Evolutionary conservation across 2,888 invertebrate genomes (phyloP).

Genomic region (Chymomyza fuscimana): DNA sequence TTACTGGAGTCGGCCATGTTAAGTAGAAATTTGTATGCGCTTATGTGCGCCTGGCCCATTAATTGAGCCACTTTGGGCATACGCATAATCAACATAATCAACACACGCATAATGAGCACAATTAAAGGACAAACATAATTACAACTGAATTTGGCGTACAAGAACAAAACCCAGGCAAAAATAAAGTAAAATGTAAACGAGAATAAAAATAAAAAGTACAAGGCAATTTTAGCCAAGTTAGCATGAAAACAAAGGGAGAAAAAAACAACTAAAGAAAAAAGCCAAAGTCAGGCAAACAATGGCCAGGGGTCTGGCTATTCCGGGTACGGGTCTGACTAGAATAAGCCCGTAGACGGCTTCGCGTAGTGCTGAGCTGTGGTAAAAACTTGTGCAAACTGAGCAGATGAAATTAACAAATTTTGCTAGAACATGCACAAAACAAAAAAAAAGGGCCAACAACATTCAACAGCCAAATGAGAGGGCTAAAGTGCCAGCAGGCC

Average conservation of each 20-base stretch:
- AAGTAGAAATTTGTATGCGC: slow-evolving; percentile 23
- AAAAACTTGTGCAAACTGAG: slow-evolving; percentile 61
- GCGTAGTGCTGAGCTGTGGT: slow-evolving; percentile 5
- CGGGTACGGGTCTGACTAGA: slow-evolving; percentile 30
- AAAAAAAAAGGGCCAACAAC: background rate
- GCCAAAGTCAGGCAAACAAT: background rate
- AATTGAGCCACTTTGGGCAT: slow-evolving; percentile 70
- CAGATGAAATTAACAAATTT: slow-evolving; percentile 72
- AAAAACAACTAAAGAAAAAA: slow-evolving; percentile 18
- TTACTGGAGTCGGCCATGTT: background rate
- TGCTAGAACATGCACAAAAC: slow-evolving; percentile 62
- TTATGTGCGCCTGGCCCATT: slow-evolving; percentile 44
- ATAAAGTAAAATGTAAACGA: slow-evolving; percentile 1
- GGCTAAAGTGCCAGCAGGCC: background rate
- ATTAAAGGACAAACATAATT: slow-evolving; percentile 73
- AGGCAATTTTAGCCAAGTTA: slow-evolving; percentile 13
- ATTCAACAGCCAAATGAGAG: background rate
- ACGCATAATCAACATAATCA: slow-evolving; percentile 51
- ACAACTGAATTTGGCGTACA: slow-evolving; percentile 45
- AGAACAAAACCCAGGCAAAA: slow-evolving; percentile 13
- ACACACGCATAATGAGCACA: slow-evolving; percentile 69
- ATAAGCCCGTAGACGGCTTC: slow-evolving; percentile 6
- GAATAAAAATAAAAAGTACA: slow-evolving; percentile 25
- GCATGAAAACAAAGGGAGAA: slow-evolving; percentile 1
- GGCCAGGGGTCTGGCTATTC: background rate